phyloP scores from a whole-genome alignment of 2,888 invertebrate genomes.

The Sisyra terminalis region DNA sequence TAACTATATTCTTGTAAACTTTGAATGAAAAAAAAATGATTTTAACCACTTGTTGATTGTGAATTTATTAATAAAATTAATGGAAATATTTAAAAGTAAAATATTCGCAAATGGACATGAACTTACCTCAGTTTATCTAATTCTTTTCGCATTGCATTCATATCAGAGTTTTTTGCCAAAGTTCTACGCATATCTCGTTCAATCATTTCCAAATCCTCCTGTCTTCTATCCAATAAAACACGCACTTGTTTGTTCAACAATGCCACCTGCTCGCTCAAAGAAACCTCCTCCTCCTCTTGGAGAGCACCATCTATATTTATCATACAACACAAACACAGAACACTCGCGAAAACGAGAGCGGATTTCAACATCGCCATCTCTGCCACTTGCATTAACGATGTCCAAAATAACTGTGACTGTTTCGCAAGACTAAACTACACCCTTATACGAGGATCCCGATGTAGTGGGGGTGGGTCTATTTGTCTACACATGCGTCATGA shows the following conservation, averaged over 20 bases:
- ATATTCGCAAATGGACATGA: slow-evolving; percentile 4
- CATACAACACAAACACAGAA: not conserved
- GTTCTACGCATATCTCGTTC: slow-evolving; percentile 32
- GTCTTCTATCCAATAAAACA: slow-evolving; percentile 30
- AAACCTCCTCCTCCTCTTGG: slow-evolving; percentile 13
- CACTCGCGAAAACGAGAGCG: too few species aligned
- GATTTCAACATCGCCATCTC: too few species aligned
- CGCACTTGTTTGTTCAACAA: slow-evolving; percentile 35
- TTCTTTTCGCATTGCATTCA: slow-evolving; percentile 31
- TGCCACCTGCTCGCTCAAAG: slow-evolving; percentile 27
- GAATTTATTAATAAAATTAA: not conserved
- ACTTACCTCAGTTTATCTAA: slow-evolving; percentile 32
- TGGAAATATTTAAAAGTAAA: not conserved
- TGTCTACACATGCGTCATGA: not conserved
- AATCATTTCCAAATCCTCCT: slow-evolving; percentile 34
- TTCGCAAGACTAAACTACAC: too few species aligned
- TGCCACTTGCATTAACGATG: too few species aligned
- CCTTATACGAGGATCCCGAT: too few species aligned
- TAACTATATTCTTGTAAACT: too few species aligned
- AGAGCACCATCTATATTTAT: not conserved
- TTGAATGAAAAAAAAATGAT: too few species aligned
- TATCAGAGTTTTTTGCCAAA: slow-evolving; percentile 33
- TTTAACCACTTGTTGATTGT: not conserved
- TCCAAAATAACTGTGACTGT: too few species aligned
- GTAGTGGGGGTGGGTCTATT: too few species aligned